These are phyloP conservation scores for Scaptomyza parva DNA, from an alignment of 2,888 invertebrate genomes.

Conservation along the genomic window DNA sequence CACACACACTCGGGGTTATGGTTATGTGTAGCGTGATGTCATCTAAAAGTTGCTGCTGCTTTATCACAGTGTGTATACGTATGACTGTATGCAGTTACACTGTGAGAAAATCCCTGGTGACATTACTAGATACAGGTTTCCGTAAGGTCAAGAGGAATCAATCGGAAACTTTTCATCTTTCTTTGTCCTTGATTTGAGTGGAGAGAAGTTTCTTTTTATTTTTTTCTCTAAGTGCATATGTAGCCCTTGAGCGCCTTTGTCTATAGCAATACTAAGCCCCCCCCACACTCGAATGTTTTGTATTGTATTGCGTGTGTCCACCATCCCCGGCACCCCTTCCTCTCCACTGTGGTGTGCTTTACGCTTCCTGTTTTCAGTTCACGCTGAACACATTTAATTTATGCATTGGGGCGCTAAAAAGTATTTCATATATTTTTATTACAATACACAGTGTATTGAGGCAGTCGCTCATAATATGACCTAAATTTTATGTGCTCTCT, in stretches of 20 bases:
- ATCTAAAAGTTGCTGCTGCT: constrained; percentile 57
- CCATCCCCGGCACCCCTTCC: neutral
- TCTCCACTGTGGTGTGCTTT: constrained; percentile 6
- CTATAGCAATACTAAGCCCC: constrained; percentile 41
- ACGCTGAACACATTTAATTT: constrained; percentile 18
- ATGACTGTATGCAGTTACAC: neutral
- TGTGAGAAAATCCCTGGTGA: neutral
- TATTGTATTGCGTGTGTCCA: constrained; percentile 51
- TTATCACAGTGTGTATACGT: constrained; percentile 19
- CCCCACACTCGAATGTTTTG: constrained; percentile 32
- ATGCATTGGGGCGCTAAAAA: constrained; percentile 38
- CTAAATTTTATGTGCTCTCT: constrained; percentile 17
- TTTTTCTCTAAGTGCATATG: neutral
- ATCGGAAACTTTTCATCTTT: neutral
- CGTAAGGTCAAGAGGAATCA: neutral
- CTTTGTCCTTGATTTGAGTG: neutral
- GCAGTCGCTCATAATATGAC: constrained; percentile 35
- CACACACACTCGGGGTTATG: no score
- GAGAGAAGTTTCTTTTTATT: neutral
- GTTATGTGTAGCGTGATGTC: constrained; percentile 72
- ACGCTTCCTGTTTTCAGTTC: constrained; percentile 33
- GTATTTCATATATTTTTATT: constrained; percentile 15
- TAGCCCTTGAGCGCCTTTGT: constrained; percentile 23
- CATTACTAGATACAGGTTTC: neutral
- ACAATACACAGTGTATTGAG: constrained; percentile 21